phyloP scores from a whole-genome alignment of 2,888 invertebrate species.

The Iselma pallidipennis region DNA sequence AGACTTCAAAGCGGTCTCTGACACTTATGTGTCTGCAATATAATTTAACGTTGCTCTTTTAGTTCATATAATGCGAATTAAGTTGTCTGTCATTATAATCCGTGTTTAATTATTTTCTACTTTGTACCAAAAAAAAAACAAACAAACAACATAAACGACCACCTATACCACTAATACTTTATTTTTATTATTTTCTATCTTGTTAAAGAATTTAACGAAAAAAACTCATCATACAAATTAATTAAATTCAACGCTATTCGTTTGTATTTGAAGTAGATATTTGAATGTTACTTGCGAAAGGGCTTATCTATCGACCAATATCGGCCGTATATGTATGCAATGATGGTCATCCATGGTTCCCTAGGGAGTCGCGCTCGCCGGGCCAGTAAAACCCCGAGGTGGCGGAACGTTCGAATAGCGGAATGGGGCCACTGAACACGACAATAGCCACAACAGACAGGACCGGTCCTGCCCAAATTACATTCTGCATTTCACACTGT shows the following conservation, averaged over 20 bases:
- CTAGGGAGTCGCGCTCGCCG: slow-evolving; percentile 28
- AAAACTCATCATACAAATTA: too few relatives aligned
- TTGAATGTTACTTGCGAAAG: slow-evolving; percentile 18
- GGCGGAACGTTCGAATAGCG: slow-evolving; percentile 19
- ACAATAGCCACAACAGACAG: slow-evolving; percentile 16
- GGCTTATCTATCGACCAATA: slow-evolving; percentile 31
- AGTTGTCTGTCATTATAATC: slow-evolving; percentile 23
- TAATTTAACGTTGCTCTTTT: slow-evolving; percentile 10
- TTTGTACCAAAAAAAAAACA: slow-evolving; percentile 4
- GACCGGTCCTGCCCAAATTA: background rate
- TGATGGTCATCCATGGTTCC: slow-evolving; percentile 30
- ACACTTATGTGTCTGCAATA: background rate
- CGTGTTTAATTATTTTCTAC: slow-evolving; percentile 17
- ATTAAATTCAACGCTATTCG: background rate
- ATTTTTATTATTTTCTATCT: background rate
- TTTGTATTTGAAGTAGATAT: background rate
- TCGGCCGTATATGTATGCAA: slow-evolving; percentile 30
- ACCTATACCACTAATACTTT: background rate
- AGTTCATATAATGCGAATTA: slow-evolving; percentile 15
- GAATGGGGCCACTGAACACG: slow-evolving; percentile 25
- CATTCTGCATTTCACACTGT: background rate
- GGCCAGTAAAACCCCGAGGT: slow-evolving; percentile 24
- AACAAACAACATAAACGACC: too few relatives aligned
- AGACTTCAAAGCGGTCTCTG: background rate
- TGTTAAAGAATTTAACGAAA: too few relatives aligned